phyloP scores from a whole-genome alignment of 2,113 vertebrate genomes.

The Neogale vison region DNA sequence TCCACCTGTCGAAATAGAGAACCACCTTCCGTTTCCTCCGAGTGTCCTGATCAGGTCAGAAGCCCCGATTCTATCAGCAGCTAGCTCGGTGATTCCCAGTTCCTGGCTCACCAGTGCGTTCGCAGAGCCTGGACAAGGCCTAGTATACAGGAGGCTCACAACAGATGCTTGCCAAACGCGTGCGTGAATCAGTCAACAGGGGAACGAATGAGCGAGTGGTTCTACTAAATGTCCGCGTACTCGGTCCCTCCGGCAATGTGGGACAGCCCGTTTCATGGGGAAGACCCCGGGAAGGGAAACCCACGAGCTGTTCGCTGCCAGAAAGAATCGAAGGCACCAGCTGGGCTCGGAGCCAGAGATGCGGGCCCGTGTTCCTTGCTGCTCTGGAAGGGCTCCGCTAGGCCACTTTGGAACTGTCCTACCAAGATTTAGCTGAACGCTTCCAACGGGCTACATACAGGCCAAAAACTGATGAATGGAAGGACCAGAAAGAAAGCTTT shows the following conservation, averaged over 20 bases:
- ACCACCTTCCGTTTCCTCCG: background rate
- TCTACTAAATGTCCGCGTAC: background rate
- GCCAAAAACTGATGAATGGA: background rate
- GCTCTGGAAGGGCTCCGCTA: background rate
- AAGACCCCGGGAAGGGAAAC: background rate
- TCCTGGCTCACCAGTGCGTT: background rate
- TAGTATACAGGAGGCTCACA: background rate
- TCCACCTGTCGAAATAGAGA: constrained; percentile 1
- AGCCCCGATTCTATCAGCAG: background rate
- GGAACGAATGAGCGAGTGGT: background rate
- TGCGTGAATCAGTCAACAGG: background rate
- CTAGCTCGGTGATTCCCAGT: background rate
- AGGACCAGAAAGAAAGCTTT: background rate
- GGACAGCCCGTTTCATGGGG: background rate
- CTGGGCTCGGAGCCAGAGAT: background rate
- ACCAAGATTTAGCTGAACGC: background rate
- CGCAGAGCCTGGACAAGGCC: background rate
- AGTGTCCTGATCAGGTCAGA: background rate
- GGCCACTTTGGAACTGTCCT: background rate
- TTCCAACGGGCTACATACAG: background rate
- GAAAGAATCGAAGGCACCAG: background rate
- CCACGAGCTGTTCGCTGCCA: background rate
- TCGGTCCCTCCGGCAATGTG: background rate
- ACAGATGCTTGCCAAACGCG: background rate
- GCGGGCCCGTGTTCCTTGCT: background rate